A percentile compares a stretch with the other conserved stretches of the same genome.
phyloP scores from a whole-genome alignment of 2,888 invertebrate genomes.

The Teleogryllus oceanicus region DNA sequence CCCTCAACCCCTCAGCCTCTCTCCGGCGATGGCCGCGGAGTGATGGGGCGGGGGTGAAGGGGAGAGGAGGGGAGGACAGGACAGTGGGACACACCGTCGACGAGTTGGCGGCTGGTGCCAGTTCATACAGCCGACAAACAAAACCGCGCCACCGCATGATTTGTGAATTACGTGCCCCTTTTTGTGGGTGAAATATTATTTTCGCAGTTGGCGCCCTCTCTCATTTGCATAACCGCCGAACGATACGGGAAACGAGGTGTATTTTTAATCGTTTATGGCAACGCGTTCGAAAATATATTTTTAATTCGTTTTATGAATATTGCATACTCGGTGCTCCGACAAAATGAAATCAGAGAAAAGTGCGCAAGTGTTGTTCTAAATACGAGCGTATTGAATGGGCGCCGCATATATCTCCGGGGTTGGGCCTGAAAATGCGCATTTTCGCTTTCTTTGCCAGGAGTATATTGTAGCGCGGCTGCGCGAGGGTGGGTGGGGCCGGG shows the following conservation, averaged over 20 bases:
- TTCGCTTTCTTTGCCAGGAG: no score
- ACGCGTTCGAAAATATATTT: not conserved
- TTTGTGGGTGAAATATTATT: slow-evolving; percentile 5
- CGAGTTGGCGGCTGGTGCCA: no score
- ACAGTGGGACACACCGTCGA: no score
- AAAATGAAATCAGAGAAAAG: not conserved
- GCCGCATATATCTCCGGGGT: not conserved
- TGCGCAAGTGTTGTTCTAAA: not conserved
- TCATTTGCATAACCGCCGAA: not conserved
- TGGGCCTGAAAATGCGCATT: not conserved
- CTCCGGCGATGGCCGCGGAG: no score
- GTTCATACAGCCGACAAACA: no score
- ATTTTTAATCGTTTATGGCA: slow-evolving; percentile 18
- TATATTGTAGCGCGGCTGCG: no score
- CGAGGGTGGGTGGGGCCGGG: no score
- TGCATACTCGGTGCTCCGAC: not conserved
- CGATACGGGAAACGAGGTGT: not conserved
- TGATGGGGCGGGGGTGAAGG: no score
- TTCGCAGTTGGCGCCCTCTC: not conserved
- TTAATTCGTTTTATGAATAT: not conserved
- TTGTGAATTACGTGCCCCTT: not conserved
- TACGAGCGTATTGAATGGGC: not conserved
- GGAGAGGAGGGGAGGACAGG: no score
- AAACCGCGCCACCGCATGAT: not conserved
- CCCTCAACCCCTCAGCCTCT: no score